Evolutionary conservation across 2,113 vertebrate genomes (phyloP), one percentile per base, ranked within the genome.

Genomic region (Bagarius yarrelli): DNA sequence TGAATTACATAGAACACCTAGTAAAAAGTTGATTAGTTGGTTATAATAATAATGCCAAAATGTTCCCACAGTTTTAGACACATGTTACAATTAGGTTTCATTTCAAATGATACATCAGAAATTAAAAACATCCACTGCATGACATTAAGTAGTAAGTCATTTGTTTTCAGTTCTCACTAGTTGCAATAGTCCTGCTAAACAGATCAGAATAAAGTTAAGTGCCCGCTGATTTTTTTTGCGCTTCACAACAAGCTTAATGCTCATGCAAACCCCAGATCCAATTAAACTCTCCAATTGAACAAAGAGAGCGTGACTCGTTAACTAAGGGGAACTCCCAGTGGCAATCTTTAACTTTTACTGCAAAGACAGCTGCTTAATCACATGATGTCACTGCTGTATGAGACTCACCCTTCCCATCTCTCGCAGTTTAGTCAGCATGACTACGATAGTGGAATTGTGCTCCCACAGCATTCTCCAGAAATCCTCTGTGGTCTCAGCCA

Each of bases 391-490:
- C 50, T 72, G 47, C 13, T 59, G 25, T 56, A 30, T 79, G 50
- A 47, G 57, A 83, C 95, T 3, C 91, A 98, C 97, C 94, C 95
- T 93, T 87, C 96, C 97, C 96, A 99, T 98, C 91, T 99, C 96
- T 5, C 95, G 91, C 74, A 99, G 94, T 89, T 98, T 97, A 83
- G 96, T 98, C 89, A 98, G 91, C 96, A 99, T 98, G 90, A 99
- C 96, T 55, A 99, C 94, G 69, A 99, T 98, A 87, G 97, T 99
- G 86, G 97, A 98, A 85, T 98, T 98, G 91, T 98, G 95, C 80
- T 99, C 97, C 97, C 97, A 99, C 1, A 99, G 86, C 97, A 99
- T 99, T 82, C 97, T 94, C 97, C 97, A 99, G 93, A 98, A 98
- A 92, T 99, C 97, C 89, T 99, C 97, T 0, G 97, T 97, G 88